Evolutionary conservation across 1,140 invertebrate genomes (phyloP).

Genomic region (Drosophila takahashii): DNA sequence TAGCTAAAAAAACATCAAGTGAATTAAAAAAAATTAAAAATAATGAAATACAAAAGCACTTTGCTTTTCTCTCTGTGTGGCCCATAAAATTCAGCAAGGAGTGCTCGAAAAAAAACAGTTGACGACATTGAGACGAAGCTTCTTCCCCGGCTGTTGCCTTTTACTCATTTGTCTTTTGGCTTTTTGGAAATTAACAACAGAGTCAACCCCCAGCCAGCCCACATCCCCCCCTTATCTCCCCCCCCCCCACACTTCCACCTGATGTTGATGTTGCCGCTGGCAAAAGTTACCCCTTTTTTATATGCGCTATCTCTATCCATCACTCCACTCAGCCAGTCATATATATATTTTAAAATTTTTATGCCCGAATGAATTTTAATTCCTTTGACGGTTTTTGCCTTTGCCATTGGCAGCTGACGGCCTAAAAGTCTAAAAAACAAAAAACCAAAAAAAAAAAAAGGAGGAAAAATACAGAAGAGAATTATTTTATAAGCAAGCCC

Average conservation of each 20-base stretch:
- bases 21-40: no score
- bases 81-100: conserved; percentile 20
- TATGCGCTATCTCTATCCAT: conserved; percentile 55
- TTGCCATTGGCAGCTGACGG: conserved; percentile 76
- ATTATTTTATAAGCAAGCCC: conserved; percentile 39
- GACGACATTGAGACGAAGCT: conserved; percentile 69
- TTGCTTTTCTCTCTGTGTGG: conserved; percentile 2
- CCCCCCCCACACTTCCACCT: background rate
- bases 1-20: no score
- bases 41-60: no score
- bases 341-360: conserved; percentile 82
- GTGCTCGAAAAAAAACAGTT: conserved; percentile 31
- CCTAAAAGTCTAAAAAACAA: conserved; percentile 64
- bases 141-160: conserved; percentile 52
- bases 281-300: conserved; percentile 78
- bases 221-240: background rate
- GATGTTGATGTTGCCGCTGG: conserved; percentile 27
- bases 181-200: conserved; percentile 81
- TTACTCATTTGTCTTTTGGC: conserved; percentile 82
- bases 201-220: conserved; percentile 6
- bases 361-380: conserved; percentile 83
- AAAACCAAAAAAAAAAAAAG: conserved; percentile 3
- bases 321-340: conserved; percentile 29
- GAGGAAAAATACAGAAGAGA: conserved; percentile 6
- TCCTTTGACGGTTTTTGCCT: conserved; percentile 77